Base-by-base conservation (phyloP, 2,888 invertebrate genomes). In the Odiellus spinosus region DNA sequence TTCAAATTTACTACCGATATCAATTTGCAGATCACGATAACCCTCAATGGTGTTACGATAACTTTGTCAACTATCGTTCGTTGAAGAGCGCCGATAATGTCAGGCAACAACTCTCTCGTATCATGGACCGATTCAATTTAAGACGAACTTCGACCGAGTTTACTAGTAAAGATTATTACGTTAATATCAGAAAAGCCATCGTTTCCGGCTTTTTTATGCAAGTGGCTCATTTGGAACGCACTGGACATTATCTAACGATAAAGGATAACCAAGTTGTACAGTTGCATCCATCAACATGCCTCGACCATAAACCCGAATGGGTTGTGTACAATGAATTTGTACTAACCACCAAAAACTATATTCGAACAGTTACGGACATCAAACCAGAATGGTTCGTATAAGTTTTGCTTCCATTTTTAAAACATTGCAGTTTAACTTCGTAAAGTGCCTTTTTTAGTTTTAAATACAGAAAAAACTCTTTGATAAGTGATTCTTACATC, bases 151-250 rank as follows among this genome's bases (percentile, higher is more conserved):
- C 95, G 51, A 98, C 98, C 15, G 95, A 98, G 59, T 99, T 99
- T 67, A 91, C 90, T 40, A 91, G 91, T 50, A 84, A 91, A 68
- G 96, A 98, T 67, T 99, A 99, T 65, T 99, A 99, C 67, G 79
- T 95, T 44, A 98, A 98, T 67, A 99, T 99, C 61, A 75, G 98
- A 54, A 98, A 96, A 71, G 95, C 98, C 0, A 75, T 99, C 26
- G 95, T 98, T 15, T 83, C 93, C 57, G 98, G 98, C 47, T 98
- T 95, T 70, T 99, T 99, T 65, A 98, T 98, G 98, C 98, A 98
- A 79, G 95, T 88, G 66, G 98, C 96, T 0, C 98, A 98, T 71
- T 69, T 98, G 57, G 98, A 99, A 66, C 75, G 95, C 45, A 95
- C 88, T 0, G 98, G 98, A 0, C 93, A 96, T 69, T 99, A 99